phyloP scores from a whole-genome alignment of 2,113 vertebrate genomes.

The Burhinus bistriatus region DNA sequence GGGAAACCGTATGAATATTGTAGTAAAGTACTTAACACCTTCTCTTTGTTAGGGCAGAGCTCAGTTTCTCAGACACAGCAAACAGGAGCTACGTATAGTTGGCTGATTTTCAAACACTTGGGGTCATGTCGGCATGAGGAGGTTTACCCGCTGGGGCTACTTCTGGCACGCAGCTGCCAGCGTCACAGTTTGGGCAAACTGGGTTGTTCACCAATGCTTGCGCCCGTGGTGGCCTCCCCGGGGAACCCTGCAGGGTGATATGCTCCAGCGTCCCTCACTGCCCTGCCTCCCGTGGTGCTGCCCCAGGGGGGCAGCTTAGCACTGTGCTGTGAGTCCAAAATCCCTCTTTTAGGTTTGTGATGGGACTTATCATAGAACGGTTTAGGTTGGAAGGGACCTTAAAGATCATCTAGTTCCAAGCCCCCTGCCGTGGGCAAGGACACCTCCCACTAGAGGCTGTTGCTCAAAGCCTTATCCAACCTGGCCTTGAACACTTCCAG shows the following conservation, averaged over 20 bases:
- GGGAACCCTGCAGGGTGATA: neutral
- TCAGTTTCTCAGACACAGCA: neutral
- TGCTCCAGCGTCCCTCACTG: fast-evolving
- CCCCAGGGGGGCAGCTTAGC: neutral
- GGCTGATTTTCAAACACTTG: neutral
- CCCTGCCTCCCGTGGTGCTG: neutral
- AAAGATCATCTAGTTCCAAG: too few relatives aligned
- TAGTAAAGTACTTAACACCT: neutral
- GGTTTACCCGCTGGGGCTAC: fast-evolving
- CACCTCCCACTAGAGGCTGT: too few relatives aligned
- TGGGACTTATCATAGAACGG: too few relatives aligned
- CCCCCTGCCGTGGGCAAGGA: too few relatives aligned
- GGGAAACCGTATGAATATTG: neutral
- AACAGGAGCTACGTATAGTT: neutral
- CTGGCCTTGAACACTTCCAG: too few relatives aligned
- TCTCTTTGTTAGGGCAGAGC: neutral
- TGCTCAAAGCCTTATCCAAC: too few relatives aligned
- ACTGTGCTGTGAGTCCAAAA: neutral
- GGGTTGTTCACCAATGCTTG: neutral
- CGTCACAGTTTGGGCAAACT: neutral
- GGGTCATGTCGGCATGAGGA: fast-evolving
- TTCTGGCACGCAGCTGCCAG: neutral
- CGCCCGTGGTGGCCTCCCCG: fast-evolving
- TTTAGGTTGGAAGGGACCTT: too few relatives aligned
- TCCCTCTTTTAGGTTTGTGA: neutral